phyloP scores from a whole-genome alignment of 2,797 vertebrate species.

The Tenualosa thibaudeaui region DNA sequence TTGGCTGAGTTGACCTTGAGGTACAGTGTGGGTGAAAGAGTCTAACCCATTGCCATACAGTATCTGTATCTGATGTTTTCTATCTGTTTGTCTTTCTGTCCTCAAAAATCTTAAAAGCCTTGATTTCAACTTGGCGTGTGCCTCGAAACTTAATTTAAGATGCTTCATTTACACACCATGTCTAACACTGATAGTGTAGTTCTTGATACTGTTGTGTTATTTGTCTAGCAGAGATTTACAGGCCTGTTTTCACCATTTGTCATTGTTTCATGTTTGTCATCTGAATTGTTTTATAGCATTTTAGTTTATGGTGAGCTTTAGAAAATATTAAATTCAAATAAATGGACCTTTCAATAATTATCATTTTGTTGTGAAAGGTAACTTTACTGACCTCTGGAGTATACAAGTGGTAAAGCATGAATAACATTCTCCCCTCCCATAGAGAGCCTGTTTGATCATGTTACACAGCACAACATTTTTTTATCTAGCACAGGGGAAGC shows the following conservation, averaged over 20 bases:
- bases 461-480: not conserved
- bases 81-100: no score
- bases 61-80: no score
- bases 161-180: no score
- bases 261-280: not conserved
- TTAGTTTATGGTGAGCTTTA: not conserved
- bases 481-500: not conserved
- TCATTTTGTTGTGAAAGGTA: not conserved
- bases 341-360: not conserved
- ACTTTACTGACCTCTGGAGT: slow-evolving; percentile 1
- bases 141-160: no score
- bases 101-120: no score
- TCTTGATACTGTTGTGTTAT: no score
- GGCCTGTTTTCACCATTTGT: not conserved
- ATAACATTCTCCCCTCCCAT: not conserved
- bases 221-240: no score
- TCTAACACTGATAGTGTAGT: no score
- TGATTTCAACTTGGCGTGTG: no score
- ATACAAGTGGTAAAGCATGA: not conserved
- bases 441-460: not conserved
- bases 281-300: not conserved
- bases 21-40: no score
- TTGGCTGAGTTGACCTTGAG: no score
- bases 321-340: not conserved
- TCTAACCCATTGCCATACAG: no score